Percentiles rank a stretch among this genome's conserved stretches.
Conservation (phyloP, 2,797 vertebrate species). For the Bryconaethiops microstoma region DNA sequence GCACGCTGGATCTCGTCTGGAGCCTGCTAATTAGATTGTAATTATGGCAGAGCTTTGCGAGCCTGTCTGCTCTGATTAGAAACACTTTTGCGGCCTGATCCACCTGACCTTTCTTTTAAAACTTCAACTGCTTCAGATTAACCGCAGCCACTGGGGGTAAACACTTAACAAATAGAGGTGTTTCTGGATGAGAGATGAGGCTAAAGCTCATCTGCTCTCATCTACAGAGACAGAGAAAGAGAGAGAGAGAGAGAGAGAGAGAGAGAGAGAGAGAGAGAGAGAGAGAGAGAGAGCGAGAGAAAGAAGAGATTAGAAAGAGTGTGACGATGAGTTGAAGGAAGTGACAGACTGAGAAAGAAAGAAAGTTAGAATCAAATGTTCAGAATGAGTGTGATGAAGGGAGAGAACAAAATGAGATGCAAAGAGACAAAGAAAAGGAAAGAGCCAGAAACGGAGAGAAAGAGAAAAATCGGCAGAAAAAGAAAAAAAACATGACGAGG, state of each 20-base stretch:
- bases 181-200: slow-evolving; percentile 56
- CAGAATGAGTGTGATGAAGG: neutral
- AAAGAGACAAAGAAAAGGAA: neutral
- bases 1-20: slow-evolving; percentile 73
- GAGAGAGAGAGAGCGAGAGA: neutral
- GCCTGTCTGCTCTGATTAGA: slow-evolving; percentile 78
- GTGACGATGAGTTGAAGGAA: neutral
- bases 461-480: neutral
- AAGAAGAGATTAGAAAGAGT: neutral
- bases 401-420: neutral
- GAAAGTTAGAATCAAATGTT: neutral
- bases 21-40: slow-evolving; percentile 80
- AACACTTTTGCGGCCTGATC: slow-evolving; percentile 70
- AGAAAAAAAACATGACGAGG: neutral
- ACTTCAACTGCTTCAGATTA: slow-evolving; percentile 72
- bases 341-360: neutral
- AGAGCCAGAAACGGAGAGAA: neutral
- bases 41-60: slow-evolving; percentile 74
- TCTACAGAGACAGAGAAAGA: neutral
- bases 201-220: slow-evolving; percentile 59
- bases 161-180: slow-evolving; percentile 62
- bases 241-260: neutral
- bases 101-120: slow-evolving; percentile 76
- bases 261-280: neutral
- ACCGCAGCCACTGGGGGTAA: slow-evolving; percentile 61